Evolutionary conservation across 2,888 invertebrate species (phyloP).

Genomic region (Eupeodes luniger): DNA sequence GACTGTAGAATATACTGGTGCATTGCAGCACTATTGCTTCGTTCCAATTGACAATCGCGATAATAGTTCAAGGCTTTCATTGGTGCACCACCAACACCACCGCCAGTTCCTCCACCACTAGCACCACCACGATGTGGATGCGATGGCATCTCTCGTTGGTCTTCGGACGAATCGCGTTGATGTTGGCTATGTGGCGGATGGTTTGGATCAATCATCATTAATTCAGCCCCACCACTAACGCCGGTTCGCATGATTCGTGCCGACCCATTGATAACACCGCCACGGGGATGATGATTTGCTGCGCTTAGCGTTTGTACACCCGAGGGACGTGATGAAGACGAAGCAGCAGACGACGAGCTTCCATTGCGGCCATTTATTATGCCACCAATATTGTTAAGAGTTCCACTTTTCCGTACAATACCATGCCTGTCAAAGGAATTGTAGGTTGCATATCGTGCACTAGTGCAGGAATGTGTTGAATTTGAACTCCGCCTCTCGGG

Average conservation of each 20-base stretch:
- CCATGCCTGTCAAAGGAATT: conserved; percentile 82
- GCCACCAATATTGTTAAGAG: conserved; percentile 81
- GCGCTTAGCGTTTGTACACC: conserved; percentile 79
- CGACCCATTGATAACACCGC: conserved; percentile 70
- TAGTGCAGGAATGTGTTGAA: conserved; percentile 82
- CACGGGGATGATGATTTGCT: conserved; percentile 74
- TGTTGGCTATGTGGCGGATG: conserved; percentile 73
- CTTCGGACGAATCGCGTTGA: conserved; percentile 72
- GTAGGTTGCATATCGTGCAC: conserved; percentile 80
- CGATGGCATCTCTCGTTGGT: conserved; percentile 75
- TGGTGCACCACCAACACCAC: conserved; percentile 45
- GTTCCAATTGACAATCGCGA: conserved; percentile 73
- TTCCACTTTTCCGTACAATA: conserved; percentile 83
- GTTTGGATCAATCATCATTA: conserved; percentile 65
- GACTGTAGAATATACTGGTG: conserved; percentile 74
- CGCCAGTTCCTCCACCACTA: conserved; percentile 38
- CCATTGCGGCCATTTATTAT: conserved; percentile 73
- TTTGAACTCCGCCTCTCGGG: conserved; percentile 82
- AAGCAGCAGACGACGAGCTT: conserved; percentile 75
- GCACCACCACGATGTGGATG: conserved; percentile 70
- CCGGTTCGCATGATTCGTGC: conserved; percentile 70
- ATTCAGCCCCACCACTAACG: conserved; percentile 62
- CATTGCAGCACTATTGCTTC: conserved; percentile 77
- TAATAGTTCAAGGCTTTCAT: conserved; percentile 64
- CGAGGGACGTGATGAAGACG: conserved; percentile 76